These are phyloP conservation scores for Sciaenops ocellatus DNA, from an alignment of 2,797 vertebrate species.

Conservation along the genomic window DNA sequence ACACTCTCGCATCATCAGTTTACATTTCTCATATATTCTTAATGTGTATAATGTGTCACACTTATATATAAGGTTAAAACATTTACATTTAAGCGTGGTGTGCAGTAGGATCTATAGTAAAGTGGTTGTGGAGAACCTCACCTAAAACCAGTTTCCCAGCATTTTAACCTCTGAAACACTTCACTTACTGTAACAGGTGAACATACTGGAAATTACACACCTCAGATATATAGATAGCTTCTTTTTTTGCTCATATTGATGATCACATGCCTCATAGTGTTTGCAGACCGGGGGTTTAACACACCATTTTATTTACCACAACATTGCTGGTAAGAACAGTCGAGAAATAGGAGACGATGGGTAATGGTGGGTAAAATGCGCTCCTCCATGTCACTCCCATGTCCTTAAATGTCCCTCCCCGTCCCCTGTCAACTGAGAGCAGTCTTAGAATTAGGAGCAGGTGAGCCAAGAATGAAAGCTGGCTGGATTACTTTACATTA, in stretches of 20 bases:
- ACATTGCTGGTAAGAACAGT: conserved; percentile 50
- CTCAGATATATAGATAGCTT: neutral
- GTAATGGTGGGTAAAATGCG: conserved; percentile 82
- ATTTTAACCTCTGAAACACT: conserved; percentile 34
- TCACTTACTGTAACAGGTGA: neutral
- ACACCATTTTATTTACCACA: conserved; percentile 66
- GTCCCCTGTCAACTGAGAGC: conserved; percentile 77
- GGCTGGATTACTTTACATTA: conserved; percentile 89
- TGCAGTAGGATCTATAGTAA: neutral
- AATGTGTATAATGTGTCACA: conserved; percentile 1
- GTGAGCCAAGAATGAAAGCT: conserved; percentile 82
- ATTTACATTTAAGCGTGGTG: conserved; percentile 7
- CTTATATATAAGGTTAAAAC: neutral
- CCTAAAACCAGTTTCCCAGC: conserved; percentile 39
- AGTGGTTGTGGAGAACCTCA: neutral
- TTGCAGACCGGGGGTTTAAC: conserved; percentile 47
- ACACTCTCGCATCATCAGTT: conserved; percentile 29
- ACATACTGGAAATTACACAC: conserved; percentile 9
- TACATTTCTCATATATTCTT: conserved; percentile 27
- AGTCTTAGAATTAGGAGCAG: conserved; percentile 77
- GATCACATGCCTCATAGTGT: conserved; percentile 28
- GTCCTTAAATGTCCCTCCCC: conserved; percentile 82
- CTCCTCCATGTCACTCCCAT: conserved; percentile 77
- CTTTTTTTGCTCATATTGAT: conserved; percentile 24
- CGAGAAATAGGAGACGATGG: conserved; percentile 70